Conservation (phyloP, 2,888 invertebrate genomes). For the Ectemnius lituratus region DNA sequence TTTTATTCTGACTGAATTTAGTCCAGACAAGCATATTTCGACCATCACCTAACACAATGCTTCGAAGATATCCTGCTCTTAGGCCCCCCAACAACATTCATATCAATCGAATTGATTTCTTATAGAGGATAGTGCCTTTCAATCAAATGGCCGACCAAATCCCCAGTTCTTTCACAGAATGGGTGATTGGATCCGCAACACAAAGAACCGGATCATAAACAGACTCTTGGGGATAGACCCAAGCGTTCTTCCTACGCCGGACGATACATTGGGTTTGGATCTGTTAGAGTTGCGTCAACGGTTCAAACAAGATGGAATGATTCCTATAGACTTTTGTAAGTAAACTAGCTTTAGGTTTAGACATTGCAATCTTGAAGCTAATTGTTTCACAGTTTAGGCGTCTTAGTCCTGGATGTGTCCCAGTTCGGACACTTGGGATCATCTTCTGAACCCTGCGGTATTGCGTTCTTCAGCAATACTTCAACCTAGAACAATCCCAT, state of each 20-base stretch:
- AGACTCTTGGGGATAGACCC: slow-evolving; percentile 23
- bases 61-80: too few relatives aligned
- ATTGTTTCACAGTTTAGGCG: not conserved
- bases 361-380: not conserved
- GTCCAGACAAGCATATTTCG: too few relatives aligned
- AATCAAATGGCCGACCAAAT: slow-evolving; percentile 19
- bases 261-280: slow-evolving; percentile 37
- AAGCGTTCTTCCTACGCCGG: slow-evolving; percentile 12
- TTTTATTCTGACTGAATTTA: too few relatives aligned
- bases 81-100: too few relatives aligned
- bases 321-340: slow-evolving; percentile 55
- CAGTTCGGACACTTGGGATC: too few relatives aligned
- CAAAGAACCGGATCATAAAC: slow-evolving; percentile 43
- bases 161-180: slow-evolving; percentile 53
- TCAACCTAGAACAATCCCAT: too few relatives aligned
- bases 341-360: slow-evolving; percentile 2
- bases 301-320: slow-evolving; percentile 23
- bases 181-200: slow-evolving; percentile 60
- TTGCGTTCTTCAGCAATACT: too few relatives aligned
- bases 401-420: too few relatives aligned
- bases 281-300: slow-evolving; percentile 24
- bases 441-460: too few relatives aligned
- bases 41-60: too few relatives aligned
- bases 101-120: not conserved
- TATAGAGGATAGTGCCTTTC: slow-evolving; percentile 24